Conservation (phyloP, 2,113 vertebrate species). For the Zootoca vivipara region DNA sequence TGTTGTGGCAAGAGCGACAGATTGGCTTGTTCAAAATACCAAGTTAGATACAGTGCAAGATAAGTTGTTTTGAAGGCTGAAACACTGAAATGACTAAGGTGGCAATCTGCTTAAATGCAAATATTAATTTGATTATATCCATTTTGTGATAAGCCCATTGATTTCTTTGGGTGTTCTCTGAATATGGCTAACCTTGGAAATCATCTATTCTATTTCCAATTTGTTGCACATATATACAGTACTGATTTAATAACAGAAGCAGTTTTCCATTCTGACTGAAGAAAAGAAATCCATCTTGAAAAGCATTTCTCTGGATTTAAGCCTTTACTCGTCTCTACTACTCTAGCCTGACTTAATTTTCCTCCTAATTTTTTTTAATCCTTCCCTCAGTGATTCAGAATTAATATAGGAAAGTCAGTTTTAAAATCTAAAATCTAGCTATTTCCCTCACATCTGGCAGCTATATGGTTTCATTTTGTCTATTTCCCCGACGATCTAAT, state of each 20-base stretch:
- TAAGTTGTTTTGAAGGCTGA: background rate
- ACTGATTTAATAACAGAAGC: background rate
- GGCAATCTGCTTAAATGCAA: background rate
- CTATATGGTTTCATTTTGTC: background rate
- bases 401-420: background rate
- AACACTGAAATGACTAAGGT: background rate
- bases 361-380: background rate
- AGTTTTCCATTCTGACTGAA: background rate
- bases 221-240: background rate
- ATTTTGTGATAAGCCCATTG: background rate
- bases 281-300: background rate
- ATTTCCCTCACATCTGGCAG: background rate
- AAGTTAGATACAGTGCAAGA: background rate
- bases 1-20: background rate
- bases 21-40: background rate
- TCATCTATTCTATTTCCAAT: background rate
- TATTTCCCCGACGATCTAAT: background rate
- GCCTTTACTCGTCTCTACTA: no score
- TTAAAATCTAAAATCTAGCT: background rate
- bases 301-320: background rate
- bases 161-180: background rate
- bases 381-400: background rate
- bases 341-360: background rate
- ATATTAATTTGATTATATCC: background rate
- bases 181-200: background rate